Conservation (phyloP, 92 coral and sea anemone species). For the Muricea muricata region DNA sequence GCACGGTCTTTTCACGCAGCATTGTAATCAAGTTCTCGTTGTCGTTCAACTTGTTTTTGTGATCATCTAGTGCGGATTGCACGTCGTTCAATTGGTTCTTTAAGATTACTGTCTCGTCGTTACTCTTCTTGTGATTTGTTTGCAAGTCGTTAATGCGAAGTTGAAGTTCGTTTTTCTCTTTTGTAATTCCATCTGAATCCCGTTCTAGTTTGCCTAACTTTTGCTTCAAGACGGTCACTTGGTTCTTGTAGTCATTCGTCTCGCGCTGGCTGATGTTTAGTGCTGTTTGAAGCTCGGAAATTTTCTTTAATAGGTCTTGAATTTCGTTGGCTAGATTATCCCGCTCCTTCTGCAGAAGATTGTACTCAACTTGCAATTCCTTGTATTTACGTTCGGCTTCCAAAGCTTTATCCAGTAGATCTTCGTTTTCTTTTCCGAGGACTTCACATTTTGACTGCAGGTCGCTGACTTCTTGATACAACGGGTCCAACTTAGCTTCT, state of each 20-base stretch:
- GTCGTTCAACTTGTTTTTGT: conserved; percentile 76
- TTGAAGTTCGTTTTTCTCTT: conserved; percentile 73
- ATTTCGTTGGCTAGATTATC: conserved; percentile 81
- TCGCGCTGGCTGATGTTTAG: conserved; percentile 81
- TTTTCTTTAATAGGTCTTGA: conserved; percentile 78
- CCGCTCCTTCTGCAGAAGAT: conserved; percentile 79
- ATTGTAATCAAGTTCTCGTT: conserved; percentile 85
- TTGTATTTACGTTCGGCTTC: conserved; percentile 77
- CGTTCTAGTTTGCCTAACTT: conserved; percentile 77
- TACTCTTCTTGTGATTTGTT: conserved; percentile 68
- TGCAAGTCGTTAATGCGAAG: conserved; percentile 67
- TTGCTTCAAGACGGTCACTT: conserved; percentile 74
- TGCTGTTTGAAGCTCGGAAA: conserved; percentile 92
- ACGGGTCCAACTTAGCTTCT: conserved; percentile 86
- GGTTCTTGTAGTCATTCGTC: conserved; percentile 80
- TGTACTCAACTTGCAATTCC: conserved; percentile 82
- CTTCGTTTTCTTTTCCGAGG: conserved; percentile 83
- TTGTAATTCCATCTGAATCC: conserved; percentile 72
- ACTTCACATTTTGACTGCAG: conserved; percentile 91
- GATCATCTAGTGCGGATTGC: conserved; percentile 83
- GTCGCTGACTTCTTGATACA: conserved; percentile 88
- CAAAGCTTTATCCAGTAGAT: conserved; percentile 80
- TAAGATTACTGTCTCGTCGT: conserved; percentile 77
- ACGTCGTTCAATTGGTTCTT: conserved; percentile 87
- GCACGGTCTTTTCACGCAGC: conserved; percentile 77